Base-by-base conservation (phyloP, 64 coral and sea anemone genomes). In the Trachythela sp. region DNA sequence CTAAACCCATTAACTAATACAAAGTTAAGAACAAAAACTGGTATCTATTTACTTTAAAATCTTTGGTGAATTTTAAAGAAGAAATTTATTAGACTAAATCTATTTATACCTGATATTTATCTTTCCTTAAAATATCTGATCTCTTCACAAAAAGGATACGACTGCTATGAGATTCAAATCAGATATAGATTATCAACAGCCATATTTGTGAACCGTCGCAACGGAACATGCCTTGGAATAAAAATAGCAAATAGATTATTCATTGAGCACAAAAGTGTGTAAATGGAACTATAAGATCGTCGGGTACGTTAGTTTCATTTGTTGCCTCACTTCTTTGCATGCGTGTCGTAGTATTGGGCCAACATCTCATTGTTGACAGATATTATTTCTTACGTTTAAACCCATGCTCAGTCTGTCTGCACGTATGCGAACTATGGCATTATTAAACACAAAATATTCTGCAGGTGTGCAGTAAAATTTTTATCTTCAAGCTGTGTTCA, bases 121-220 rank as follows among this genome's bases (percentile, higher is more conserved):
- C n/a, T n/a, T n/a, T n/a, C n/a, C n/a, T n/a, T n/a, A n/a, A n/a
- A n/a, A n/a, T n/a, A n/a, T n/a, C n/a, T n/a, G n/a, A n/a, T n/a
- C n/a, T n/a, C n/a, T 24, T 0, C 56, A 9, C 36, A 3, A 84
- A 94, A 86, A 94, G 91, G 96, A 99, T 99, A 99, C 96, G 68
- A 99, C 93, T 20, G 93, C 96, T 31, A 99, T 93, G 41, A 99
- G 92, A 84, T 99, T 92, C 84, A 99, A 99, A 39, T 99, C 96
- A 13, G 94, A 89, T 48, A n/a, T n/a, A 94, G 93, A 36, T 99
- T 92, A 56, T 99, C 91, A 54, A 91, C 86, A 52, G 93, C 94
- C n/a, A 88, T 89, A 67, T 95, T 94, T 70, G 88, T 95, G 75
- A 99, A 99, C 96, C 96, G 77, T 99, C 87, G 70, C 91, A 99